Evolutionary conservation across 2,888 invertebrate genomes (phyloP).

Genomic region (Cordilura impudica): DNA sequence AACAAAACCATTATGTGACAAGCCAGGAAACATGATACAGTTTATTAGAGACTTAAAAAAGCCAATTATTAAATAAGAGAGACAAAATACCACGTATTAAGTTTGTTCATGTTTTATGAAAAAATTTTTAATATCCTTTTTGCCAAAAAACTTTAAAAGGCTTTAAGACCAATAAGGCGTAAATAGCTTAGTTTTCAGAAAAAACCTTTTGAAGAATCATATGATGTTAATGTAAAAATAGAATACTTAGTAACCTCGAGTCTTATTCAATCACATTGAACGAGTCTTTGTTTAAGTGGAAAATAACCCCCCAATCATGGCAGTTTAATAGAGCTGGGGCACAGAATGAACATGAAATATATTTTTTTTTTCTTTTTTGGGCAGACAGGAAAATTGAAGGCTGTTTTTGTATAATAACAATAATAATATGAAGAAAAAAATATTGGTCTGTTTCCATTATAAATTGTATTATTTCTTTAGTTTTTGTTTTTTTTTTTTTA

Average conservation of each 20-base stretch:
- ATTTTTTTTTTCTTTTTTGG: slow-evolving; percentile 32
- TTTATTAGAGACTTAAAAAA: background rate
- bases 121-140: too few relatives aligned
- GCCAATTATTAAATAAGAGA: background rate
- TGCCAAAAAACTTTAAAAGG: too few relatives aligned
- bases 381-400: slow-evolving; percentile 48
- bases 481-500: background rate
- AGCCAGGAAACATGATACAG: background rate
- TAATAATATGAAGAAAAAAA: slow-evolving; percentile 2
- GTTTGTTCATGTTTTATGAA: too few relatives aligned
- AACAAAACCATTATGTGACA: slow-evolving; percentile 6
- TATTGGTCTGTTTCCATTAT: slow-evolving; percentile 35
- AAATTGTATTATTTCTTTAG: slow-evolving; percentile 28
- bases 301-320: slow-evolving; percentile 37
- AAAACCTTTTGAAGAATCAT: too few relatives aligned
- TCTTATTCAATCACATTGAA: slow-evolving; percentile 35
- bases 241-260: slow-evolving; percentile 48
- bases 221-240: too few relatives aligned
- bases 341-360: slow-evolving; percentile 35
- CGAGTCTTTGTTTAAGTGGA: slow-evolving; percentile 26
- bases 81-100: too few relatives aligned
- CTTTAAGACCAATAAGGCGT: too few relatives aligned
- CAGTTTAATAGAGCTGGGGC: slow-evolving; percentile 27
- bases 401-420: slow-evolving; percentile 17
- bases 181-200: too few relatives aligned